phyloP scores from a whole-genome alignment of 2,888 invertebrate species.

The Cryptocephalus primarius region DNA sequence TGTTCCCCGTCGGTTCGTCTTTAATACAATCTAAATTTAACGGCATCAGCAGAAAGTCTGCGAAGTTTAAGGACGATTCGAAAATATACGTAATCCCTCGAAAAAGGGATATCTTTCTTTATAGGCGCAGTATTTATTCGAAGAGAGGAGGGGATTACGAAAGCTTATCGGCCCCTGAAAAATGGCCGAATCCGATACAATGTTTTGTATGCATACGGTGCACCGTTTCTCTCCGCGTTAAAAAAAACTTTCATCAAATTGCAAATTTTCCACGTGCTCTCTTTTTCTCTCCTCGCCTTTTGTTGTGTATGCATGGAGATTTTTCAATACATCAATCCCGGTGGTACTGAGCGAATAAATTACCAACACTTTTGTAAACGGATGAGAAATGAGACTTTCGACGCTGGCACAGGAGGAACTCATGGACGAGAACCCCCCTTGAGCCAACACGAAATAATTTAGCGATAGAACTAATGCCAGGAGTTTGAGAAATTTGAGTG shows the following conservation, averaged over 20 bases:
- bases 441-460: no score
- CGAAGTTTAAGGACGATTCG: conserved; percentile 22
- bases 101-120: conserved; percentile 31
- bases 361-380: no score
- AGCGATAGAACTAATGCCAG: no score
- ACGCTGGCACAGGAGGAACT: no score
- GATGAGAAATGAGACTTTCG: no score
- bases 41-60: conserved; percentile 17
- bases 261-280: conserved; percentile 28
- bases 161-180: conserved; percentile 32
- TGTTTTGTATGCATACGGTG: conserved; percentile 27
- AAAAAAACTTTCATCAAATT: conserved; percentile 28
- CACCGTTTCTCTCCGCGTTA: conserved; percentile 7
- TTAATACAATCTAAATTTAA: conserved; percentile 16
- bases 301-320: conserved; percentile 13
- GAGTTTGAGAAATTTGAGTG: no score
- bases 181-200: conserved; percentile 28
- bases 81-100: conserved; percentile 29
- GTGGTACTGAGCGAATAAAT: neutral
- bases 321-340: conserved; percentile 10
- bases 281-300: neutral
- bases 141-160: conserved; percentile 28
- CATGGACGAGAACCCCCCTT: no score
- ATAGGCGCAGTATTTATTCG: conserved; percentile 32
- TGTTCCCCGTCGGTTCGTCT: no score